phyloP scores from a whole-genome alignment of 2,888 invertebrate species.

The Lasioglossum villosulum region DNA sequence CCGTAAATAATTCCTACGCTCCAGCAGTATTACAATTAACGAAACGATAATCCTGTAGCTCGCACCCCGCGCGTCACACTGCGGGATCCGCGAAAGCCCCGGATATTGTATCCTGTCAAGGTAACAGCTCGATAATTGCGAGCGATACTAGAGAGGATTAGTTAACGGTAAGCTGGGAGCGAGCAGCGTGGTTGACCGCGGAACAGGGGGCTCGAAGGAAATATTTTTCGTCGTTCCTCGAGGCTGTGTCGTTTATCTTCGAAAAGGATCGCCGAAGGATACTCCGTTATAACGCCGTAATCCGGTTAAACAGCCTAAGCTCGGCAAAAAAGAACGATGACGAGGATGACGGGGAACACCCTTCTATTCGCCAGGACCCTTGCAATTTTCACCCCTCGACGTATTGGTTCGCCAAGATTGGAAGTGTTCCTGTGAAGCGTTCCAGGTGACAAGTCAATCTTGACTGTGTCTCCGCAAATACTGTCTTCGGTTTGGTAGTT shows the following conservation, averaged over 20 bases:
- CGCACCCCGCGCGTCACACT: background rate
- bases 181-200: background rate
- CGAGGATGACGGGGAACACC: background rate
- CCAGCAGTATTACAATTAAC: background rate
- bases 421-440: conserved; percentile 2
- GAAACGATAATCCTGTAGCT: background rate
- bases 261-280: conserved; percentile 32
- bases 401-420: conserved; percentile 18
- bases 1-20: background rate
- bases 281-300: conserved; percentile 24
- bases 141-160: conserved; percentile 6
- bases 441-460: conserved; percentile 42
- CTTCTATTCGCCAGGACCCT: background rate
- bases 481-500: background rate
- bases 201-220: background rate
- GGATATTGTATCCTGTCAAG: background rate
- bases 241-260: conserved; percentile 37
- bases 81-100: too few species aligned
- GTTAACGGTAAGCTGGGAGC: background rate
- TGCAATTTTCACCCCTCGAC: background rate
- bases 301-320: conserved; percentile 12
- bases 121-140: conserved; percentile 31
- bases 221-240: conserved; percentile 32
- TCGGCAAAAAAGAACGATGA: background rate
- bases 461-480: conserved; percentile 31